Evolutionary conservation across 1,140 invertebrate genomes (phyloP).

Genomic region (Cydia strobilella): DNA sequence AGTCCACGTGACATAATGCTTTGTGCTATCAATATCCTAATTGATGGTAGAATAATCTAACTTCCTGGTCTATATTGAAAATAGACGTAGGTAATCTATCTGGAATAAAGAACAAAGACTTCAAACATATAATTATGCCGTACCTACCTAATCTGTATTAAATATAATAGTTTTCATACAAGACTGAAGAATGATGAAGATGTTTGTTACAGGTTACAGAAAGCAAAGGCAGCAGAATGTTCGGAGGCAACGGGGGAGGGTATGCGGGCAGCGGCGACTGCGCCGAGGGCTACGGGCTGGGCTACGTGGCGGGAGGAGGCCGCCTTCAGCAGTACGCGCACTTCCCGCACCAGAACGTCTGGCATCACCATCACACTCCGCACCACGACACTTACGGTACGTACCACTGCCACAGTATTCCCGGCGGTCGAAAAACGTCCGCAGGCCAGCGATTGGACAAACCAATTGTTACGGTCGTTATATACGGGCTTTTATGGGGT

Average conservation of each 20-base stretch:
- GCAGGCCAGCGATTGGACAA: background rate
- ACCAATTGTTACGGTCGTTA: background rate
- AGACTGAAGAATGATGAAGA: too few relatives aligned
- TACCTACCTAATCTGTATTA: background rate
- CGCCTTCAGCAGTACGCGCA: constrained; percentile 69
- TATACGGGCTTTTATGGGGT: too few relatives aligned
- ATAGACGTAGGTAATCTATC: background rate
- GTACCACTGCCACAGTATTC: constrained; percentile 40
- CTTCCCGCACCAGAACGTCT: constrained; percentile 73
- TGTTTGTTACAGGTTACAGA: constrained; percentile 35
- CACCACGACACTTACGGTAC: constrained; percentile 67
- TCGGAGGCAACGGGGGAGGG: constrained; percentile 51
- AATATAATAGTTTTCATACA: background rate
- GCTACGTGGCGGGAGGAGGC: constrained; percentile 59
- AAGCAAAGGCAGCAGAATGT: constrained; percentile 41
- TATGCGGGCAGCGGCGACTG: constrained; percentile 52
- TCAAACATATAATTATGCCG: background rate
- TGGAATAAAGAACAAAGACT: background rate
- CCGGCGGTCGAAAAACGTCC: background rate
- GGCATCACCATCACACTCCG: constrained; percentile 67
- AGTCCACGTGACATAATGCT: constrained; percentile 3
- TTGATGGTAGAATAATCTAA: background rate
- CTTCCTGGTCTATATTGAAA: background rate
- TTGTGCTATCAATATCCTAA: constrained; percentile 14
- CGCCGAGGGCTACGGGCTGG: constrained; percentile 63